Evolutionary conservation across 2,888 invertebrate species (phyloP).

Genomic region (Mythimna pallens): DNA sequence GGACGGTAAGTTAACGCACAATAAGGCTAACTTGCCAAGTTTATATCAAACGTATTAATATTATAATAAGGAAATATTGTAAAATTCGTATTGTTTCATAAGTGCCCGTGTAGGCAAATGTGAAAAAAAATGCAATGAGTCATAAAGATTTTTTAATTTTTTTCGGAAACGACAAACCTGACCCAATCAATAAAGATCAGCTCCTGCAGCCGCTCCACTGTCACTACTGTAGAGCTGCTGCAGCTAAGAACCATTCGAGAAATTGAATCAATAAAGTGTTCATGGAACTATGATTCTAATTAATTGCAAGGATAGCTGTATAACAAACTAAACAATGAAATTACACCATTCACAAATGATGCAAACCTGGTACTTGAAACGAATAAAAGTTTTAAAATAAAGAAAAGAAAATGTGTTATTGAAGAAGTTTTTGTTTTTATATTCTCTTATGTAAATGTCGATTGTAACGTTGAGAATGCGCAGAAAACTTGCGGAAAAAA

Average conservation of each 20-base stretch:
- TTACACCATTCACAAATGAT: background rate
- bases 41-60: background rate
- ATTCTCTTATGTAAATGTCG: background rate
- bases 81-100: no score
- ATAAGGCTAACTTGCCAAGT: slow-evolving; percentile 6
- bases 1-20: slow-evolving; percentile 9
- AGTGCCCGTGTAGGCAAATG: no score
- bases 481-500: slow-evolving; percentile 3
- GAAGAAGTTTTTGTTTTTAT: no score
- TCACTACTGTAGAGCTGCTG: no score
- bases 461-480: background rate
- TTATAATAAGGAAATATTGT: no score
- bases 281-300: background rate
- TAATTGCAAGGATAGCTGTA: background rate
- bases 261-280: no score
- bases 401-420: background rate
- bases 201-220: no score
- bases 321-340: background rate
- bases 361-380: background rate
- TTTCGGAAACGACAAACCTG: no score
- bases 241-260: no score
- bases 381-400: background rate
- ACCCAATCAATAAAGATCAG: no score
- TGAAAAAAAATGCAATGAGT: no score
- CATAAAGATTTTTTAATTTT: no score